phyloP scores from a whole-genome alignment of 37 sponge, comb jelly and placozoan genomes.

The Geodia barretti region DNA sequence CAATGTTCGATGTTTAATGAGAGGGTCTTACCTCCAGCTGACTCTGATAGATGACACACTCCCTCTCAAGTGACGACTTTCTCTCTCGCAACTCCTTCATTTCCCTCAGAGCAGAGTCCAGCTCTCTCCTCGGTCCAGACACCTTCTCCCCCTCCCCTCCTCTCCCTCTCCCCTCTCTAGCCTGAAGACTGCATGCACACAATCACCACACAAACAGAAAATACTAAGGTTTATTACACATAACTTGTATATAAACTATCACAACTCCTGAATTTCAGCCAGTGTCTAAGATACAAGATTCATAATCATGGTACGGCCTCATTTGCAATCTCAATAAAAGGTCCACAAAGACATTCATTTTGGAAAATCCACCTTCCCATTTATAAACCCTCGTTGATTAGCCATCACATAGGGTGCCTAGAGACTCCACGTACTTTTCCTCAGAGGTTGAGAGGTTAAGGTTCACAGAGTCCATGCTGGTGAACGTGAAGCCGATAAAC shows the following conservation, averaged over 20 bases:
- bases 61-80: constrained; percentile 48
- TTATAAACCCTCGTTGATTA: too few species aligned
- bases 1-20: too few species aligned
- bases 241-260: too few species aligned
- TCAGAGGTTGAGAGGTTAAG: not conserved
- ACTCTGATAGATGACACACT: constrained; percentile 54
- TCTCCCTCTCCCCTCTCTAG: not conserved
- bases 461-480: constrained; percentile 3
- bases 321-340: too few species aligned
- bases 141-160: not conserved
- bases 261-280: too few species aligned
- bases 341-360: too few species aligned
- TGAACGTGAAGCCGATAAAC: constrained; percentile 94
- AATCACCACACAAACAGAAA: too few species aligned
- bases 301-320: too few species aligned
- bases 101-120: constrained; percentile 38
- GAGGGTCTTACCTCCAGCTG: constrained; percentile 48
- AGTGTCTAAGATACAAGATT: too few species aligned
- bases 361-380: too few species aligned
- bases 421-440: not conserved
- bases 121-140: constrained; percentile 10
- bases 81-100: constrained; percentile 31
- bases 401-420: too few species aligned
- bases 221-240: too few species aligned
- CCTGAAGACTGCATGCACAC: not conserved